phyloP scores from a whole-genome alignment of 2,113 vertebrate genomes.

The Thomomys bottae region DNA sequence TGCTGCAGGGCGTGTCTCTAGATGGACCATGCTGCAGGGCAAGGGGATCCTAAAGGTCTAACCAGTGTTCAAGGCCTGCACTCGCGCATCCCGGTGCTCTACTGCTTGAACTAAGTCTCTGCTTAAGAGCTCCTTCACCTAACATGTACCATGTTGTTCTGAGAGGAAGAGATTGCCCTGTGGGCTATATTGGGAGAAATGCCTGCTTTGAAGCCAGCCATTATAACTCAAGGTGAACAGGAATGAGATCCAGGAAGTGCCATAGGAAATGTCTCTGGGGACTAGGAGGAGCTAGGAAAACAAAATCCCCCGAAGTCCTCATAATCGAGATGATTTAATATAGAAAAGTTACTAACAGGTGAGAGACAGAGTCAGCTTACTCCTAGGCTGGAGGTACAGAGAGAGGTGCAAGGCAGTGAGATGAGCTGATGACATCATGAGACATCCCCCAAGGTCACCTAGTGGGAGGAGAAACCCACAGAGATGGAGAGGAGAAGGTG shows the following conservation, averaged over 20 bases:
- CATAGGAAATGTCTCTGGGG: background rate
- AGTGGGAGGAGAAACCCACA: background rate
- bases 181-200: background rate
- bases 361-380: too few species aligned
- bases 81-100: background rate
- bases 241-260: too few species aligned
- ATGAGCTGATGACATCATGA: too few species aligned
- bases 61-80: background rate
- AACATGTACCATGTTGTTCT: too few species aligned
- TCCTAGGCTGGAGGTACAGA: background rate
- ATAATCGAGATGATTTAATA: background rate
- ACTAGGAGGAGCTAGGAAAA: background rate
- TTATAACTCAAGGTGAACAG: background rate
- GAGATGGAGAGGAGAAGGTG: background rate
- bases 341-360: background rate
- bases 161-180: too few species aligned
- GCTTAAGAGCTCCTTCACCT: too few species aligned
- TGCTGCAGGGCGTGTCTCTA: background rate
- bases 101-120: too few species aligned
- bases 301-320: background rate
- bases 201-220: background rate
- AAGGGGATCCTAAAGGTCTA: background rate
- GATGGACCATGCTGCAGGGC: background rate
- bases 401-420: background rate
- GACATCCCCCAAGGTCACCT: background rate